These are phyloP conservation scores for Gnathonemus longibarbis DNA, from an alignment of 2,113 vertebrate genomes.

Conservation along the genomic window DNA sequence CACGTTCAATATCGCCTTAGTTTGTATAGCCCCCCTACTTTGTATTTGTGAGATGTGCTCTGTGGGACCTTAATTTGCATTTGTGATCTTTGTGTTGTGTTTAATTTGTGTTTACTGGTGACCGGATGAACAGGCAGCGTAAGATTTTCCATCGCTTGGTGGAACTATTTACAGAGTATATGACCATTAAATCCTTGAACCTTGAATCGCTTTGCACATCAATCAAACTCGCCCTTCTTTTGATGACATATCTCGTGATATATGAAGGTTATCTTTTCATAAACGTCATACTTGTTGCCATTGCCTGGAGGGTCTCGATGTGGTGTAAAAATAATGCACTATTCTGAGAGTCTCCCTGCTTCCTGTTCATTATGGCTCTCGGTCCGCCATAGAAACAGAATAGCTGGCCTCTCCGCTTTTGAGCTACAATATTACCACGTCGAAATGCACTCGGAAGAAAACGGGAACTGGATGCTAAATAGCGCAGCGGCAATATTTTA, in stretches of 20 bases:
- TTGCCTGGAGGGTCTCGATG: not conserved
- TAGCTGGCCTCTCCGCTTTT: not conserved
- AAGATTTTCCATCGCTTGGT: not conserved
- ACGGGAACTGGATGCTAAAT: not conserved
- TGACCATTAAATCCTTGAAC: not conserved
- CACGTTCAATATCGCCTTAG: not conserved
- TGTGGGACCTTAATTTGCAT: not conserved
- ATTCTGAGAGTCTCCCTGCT: not conserved
- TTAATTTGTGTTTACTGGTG: not conserved
- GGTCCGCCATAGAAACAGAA: not conserved
- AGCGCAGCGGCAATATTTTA: not conserved
- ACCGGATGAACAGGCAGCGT: not conserved
- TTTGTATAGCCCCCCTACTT: not conserved
- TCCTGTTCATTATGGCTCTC: not conserved
- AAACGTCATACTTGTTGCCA: not conserved
- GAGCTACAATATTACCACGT: not conserved
- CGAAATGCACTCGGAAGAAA: not conserved
- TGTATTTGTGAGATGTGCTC: not conserved
- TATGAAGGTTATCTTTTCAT: not conserved
- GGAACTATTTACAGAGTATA: not conserved
- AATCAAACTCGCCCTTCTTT: not conserved
- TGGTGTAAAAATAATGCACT: not conserved
- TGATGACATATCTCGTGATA: not conserved
- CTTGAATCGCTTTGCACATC: not conserved
- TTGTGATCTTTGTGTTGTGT: not conserved